phyloP scores from a whole-genome alignment of 2,797 vertebrate genomes.

The Pelobates cultripes region DNA sequence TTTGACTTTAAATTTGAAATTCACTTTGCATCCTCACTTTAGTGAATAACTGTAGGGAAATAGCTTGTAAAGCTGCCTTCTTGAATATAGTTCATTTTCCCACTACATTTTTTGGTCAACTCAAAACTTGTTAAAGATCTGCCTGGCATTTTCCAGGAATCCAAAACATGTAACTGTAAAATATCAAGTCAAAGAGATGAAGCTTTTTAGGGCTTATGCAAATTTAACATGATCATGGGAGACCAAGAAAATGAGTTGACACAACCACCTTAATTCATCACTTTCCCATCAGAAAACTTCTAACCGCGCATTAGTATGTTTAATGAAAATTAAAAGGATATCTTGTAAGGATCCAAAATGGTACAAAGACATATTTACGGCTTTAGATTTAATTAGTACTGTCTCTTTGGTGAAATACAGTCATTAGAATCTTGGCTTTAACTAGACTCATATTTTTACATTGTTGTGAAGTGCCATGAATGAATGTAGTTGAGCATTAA shows the following conservation, averaged over 20 bases:
- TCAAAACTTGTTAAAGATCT: no score
- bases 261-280: constrained; percentile 23
- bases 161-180: no score
- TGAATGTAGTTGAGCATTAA: constrained; percentile 22
- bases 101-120: no score
- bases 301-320: constrained; percentile 38
- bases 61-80: no score
- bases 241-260: constrained; percentile 1
- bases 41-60: no score
- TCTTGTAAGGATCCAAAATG: constrained; percentile 25
- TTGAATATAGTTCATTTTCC: no score
- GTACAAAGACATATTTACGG: constrained; percentile 42
- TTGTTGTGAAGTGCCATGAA: constrained; percentile 32
- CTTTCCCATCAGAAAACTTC: constrained; percentile 29
- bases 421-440: constrained; percentile 46
- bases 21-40: no score
- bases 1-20: no score
- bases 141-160: no score
- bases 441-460: not conserved
- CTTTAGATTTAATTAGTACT: constrained; percentile 24
- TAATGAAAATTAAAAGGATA: constrained; percentile 49
- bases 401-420: constrained; percentile 32
- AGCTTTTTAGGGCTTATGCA: no score
- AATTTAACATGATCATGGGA: not conserved
- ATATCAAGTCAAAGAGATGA: no score